These are phyloP conservation scores for Erannis defoliaria DNA, from an alignment of 2,888 invertebrate species.

Conservation along the genomic window DNA sequence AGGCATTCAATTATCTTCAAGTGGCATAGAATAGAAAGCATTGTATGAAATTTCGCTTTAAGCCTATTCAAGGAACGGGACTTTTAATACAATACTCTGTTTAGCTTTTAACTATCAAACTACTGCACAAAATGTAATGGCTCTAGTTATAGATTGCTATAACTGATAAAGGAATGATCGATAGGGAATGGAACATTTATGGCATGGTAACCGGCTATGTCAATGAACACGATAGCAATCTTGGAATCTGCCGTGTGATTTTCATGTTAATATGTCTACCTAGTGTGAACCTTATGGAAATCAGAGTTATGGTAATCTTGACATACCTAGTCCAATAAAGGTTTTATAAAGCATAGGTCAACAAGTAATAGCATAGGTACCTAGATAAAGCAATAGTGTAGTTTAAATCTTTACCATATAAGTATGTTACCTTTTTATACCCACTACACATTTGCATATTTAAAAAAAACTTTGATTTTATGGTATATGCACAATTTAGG, in stretches of 20 bases:
- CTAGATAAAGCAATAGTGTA: too few relatives aligned
- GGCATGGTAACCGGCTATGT: neutral
- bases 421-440: too few relatives aligned
- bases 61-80: conserved; percentile 13
- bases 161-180: conserved; percentile 9
- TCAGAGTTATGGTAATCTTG: too few relatives aligned
- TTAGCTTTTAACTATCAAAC: neutral
- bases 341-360: too few relatives aligned
- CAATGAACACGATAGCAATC: neutral
- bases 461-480: too few relatives aligned
- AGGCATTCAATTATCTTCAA: conserved; percentile 2
- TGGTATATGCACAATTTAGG: too few relatives aligned
- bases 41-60: neutral
- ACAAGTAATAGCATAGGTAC: too few relatives aligned
- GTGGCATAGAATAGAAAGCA: neutral
- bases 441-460: too few relatives aligned
- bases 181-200: conserved; percentile 11
- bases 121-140: conserved; percentile 6
- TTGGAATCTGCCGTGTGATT: neutral
- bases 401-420: too few relatives aligned
- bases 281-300: too few relatives aligned
- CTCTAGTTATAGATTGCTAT: neutral
- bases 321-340: too few relatives aligned
- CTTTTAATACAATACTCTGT: neutral
- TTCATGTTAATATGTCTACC: neutral